Conservation (phyloP, 2,113 vertebrate species). For the Eclectus roratus region DNA sequence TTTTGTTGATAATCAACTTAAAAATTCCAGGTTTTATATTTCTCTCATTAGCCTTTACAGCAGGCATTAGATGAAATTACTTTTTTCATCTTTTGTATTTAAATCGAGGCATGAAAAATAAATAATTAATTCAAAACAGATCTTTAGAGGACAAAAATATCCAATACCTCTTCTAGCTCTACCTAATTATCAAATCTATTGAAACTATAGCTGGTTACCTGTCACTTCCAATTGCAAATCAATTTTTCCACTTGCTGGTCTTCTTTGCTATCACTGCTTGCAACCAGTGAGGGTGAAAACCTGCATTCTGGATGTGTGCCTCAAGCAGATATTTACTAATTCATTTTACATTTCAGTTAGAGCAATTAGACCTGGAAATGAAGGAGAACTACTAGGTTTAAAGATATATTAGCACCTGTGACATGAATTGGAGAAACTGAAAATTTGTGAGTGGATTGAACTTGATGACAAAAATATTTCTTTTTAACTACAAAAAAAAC, state of each 20-base stretch:
- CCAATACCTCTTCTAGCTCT: background rate
- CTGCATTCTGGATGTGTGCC: background rate
- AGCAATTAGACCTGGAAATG: background rate
- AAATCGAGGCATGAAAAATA: background rate
- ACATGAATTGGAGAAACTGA: background rate
- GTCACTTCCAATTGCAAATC: background rate
- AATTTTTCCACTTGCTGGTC: background rate
- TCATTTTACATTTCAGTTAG: background rate
- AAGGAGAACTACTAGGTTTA: background rate
- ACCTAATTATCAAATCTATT: background rate
- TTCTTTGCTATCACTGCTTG: background rate
- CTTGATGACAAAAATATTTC: background rate
- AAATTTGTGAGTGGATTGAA: background rate
- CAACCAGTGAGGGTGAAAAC: background rate
- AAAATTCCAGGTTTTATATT: background rate
- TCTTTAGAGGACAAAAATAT: background rate
- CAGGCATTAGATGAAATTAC: background rate
- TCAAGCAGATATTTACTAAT: slow-evolving; percentile 3
- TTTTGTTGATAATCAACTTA: background rate
- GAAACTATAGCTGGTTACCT: background rate
- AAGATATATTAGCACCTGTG: background rate
- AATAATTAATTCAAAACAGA: background rate
- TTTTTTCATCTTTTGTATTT: background rate
- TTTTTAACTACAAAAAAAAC: background rate
- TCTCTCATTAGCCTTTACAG: background rate